Percentiles rank a stretch among this genome's conserved stretches.
These are phyloP conservation scores for Urosaurus nigricauda DNA, from an alignment of 2,797 vertebrate genomes.

Conservation along the genomic window DNA sequence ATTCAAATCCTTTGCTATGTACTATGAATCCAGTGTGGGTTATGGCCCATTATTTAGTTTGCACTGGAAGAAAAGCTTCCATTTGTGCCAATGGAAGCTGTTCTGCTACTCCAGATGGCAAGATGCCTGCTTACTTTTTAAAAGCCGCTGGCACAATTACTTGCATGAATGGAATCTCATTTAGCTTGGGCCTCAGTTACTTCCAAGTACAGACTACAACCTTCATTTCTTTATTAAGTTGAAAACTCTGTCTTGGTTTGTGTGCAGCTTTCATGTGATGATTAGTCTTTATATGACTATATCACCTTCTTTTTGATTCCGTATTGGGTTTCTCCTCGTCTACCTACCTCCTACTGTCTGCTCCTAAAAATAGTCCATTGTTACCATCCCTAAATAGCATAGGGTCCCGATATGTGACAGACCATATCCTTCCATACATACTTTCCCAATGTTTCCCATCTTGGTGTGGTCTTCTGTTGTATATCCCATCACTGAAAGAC, in stretches of 20 bases:
- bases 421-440: neutral
- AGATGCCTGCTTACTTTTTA: neutral
- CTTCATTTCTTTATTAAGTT: slow-evolving; percentile 8
- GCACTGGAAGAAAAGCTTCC: no score
- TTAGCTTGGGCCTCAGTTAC: neutral
- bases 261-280: slow-evolving; percentile 30
- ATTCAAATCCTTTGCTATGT: no score
- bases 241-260: neutral
- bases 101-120: no score
- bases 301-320: slow-evolving; percentile 39
- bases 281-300: slow-evolving; percentile 22
- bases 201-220: neutral
- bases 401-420: no score
- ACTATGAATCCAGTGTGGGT: no score
- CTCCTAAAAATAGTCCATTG: slow-evolving; percentile 34
- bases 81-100: no score
- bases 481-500: neutral
- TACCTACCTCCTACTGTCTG: slow-evolving; percentile 2
- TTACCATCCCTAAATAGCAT: slow-evolving; percentile 16
- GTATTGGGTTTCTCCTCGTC: slow-evolving; percentile 2
- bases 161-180: neutral
- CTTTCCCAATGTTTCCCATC: neutral
- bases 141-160: neutral
- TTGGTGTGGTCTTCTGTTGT: neutral
- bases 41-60: no score